Base-by-base conservation (phyloP, 2,113 vertebrate species). In the Strigops habroptila region DNA sequence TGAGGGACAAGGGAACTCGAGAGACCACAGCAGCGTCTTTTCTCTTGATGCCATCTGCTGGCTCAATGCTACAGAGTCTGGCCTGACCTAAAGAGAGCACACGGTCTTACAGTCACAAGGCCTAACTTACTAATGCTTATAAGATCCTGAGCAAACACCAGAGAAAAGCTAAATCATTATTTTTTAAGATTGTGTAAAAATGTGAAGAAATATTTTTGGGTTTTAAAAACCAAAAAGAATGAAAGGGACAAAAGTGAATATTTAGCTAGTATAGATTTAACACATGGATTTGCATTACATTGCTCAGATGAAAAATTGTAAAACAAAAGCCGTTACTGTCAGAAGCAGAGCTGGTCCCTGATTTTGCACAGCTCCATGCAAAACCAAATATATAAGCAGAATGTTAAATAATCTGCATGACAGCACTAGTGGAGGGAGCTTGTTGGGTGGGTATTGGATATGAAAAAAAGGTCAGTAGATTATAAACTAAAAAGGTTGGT, bases 1-100 rank as follows among this genome's bases (percentile, higher is more conserved):
- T 14, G 33, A 67, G 48, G 59, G n/a, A 76, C 27, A 8, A 43
- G n/a, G 10, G 21, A 5, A 17, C 10, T 4, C 2, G n/a, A 27
- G 28, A 67, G 51, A 15, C 0, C 12, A 1, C 9, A 21, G 71
- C 85, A 49, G 63, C 53, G 2, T 4, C 33, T 51, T 95, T 84
- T 78, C 69, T 78, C 79, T 69, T 41, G 55, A 35, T 90, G 92
- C 88, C 80, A 71, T 90, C 93, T 91, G 90, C 87, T 39, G 90
- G 90, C 59, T 43, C 75, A 30, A 21, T 0, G 16, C 7, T 5
- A 5, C 2, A 1, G 3, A n/a, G 27, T 7, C 57, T 28, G 78
- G 18, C 33, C 68, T 59, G 35, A 14, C 69, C 31, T 4, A 7
- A 14, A 33, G 53, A 12, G 2, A 10, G 31, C 59, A 18, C 76